phyloP scores from a whole-genome alignment of 2,113 vertebrate genomes.

The Prionailurus bengalensis region DNA sequence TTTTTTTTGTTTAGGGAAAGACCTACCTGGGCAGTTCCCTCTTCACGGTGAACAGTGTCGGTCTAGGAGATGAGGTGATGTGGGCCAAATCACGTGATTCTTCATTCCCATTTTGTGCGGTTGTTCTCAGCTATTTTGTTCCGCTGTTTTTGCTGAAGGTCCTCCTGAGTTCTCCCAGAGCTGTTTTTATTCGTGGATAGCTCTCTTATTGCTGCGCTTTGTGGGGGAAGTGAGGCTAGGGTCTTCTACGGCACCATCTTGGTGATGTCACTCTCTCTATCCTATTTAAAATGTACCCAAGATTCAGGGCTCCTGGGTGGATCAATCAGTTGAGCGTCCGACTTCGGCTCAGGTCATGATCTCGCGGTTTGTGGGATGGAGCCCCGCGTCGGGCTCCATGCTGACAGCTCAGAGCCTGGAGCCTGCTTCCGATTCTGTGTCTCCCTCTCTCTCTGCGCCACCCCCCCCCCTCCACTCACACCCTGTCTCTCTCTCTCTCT shows the following conservation, averaged over 20 bases:
- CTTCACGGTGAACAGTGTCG: neutral
- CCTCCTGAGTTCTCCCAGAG: neutral
- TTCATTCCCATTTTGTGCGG: neutral
- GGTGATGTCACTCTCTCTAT: neutral
- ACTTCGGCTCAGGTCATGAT: too few species aligned
- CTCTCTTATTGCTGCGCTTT: neutral
- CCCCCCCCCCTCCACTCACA: too few species aligned
- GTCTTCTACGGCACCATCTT: neutral
- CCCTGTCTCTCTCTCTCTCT: too few species aligned
- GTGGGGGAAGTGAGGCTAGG: neutral
- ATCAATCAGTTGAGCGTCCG: too few species aligned
- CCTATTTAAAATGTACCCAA: neutral
- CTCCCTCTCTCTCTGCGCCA: too few species aligned
- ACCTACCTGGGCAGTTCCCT: neutral
- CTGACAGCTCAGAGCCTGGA: too few species aligned
- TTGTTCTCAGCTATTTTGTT: neutral
- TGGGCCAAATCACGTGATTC: neutral
- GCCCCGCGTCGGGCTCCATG: too few species aligned
- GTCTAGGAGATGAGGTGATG: neutral
- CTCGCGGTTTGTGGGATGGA: too few species aligned
- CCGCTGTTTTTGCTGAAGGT: neutral
- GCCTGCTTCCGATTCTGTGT: too few species aligned
- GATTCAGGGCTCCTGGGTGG: too few species aligned
- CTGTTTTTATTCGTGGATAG: neutral
- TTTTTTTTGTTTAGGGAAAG: neutral